Percentiles rank a stretch among this genome's conserved stretches.
These are phyloP conservation scores for Varanus komodoensis DNA, from an alignment of 2,113 vertebrate species.

Conservation along the genomic window DNA sequence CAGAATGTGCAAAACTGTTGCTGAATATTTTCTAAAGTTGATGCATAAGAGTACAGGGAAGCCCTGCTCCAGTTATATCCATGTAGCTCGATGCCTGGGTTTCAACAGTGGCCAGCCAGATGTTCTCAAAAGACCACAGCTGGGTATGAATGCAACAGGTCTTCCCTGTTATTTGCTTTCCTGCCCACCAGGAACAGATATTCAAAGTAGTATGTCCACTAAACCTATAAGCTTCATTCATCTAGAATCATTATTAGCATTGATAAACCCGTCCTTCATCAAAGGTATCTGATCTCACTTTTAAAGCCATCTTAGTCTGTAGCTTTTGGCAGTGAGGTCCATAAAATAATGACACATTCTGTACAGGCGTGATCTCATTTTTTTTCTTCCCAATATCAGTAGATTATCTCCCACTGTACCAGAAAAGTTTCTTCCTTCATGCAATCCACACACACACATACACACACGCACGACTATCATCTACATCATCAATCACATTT, in stretches of 20 bases:
- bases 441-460: no score
- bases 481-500: no score
- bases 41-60: not conserved
- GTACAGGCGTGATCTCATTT: not conserved
- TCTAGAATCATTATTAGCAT: not conserved
- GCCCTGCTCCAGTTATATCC: not conserved
- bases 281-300: not conserved
- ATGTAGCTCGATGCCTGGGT: not conserved
- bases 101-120: not conserved
- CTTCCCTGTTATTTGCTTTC: not conserved
- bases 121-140: not conserved
- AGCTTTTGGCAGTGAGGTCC: not conserved
- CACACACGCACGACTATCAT: no score
- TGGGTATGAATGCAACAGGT: not conserved
- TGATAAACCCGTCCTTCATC: not conserved
- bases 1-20: not conserved
- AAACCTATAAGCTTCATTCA: not conserved
- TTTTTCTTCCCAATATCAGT: not conserved
- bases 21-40: not conserved
- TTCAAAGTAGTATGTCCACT: not conserved
- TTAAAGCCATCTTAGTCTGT: not conserved
- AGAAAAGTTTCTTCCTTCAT: not conserved
- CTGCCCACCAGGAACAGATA: not conserved
- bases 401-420: not conserved
- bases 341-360: not conserved